These are phyloP conservation scores for Drosophila erecta DNA, from an alignment of 1,140 invertebrate species.

Conservation along the genomic window DNA sequence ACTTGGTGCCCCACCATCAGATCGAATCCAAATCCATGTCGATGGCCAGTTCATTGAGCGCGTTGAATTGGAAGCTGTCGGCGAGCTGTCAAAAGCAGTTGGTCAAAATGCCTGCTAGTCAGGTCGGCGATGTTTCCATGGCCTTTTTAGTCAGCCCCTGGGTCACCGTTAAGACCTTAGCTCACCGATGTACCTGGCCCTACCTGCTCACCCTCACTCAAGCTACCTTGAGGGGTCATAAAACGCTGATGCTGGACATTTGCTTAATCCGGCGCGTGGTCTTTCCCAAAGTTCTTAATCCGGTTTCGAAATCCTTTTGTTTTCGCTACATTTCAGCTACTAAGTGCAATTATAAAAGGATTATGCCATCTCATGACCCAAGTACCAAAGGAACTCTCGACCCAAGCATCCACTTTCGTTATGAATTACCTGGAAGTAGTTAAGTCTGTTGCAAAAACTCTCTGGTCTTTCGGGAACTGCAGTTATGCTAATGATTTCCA, in stretches of 20 bases:
- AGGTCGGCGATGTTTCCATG: conserved; percentile 26
- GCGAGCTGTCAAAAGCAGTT: conserved; percentile 64
- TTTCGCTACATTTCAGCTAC: conserved; percentile 71
- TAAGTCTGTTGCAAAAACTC: conserved; percentile 39
- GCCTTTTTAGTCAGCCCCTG: conserved; percentile 29
- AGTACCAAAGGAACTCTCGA: conserved; percentile 1
- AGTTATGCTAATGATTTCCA: conserved; percentile 46
- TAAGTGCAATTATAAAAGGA: conserved; percentile 82
- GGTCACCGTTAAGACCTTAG: conserved; percentile 43
- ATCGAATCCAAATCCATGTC: conserved; percentile 1
- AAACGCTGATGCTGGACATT: conserved; percentile 73
- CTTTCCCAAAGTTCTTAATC: conserved; percentile 76
- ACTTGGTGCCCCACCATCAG: conserved; percentile 12
- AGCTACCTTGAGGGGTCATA: conserved; percentile 34
- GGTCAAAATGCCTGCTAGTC: conserved; percentile 25
- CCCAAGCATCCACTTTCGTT: conserved; percentile 46
- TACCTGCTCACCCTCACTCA: conserved; percentile 19
- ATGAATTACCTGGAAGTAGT: conserved; percentile 80
- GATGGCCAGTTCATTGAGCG: conserved; percentile 44
- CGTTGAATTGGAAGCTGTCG: conserved; percentile 76
- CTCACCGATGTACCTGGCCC: conserved; percentile 2
- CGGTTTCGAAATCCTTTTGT: conserved; percentile 71
- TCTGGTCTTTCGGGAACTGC: conserved; percentile 21
- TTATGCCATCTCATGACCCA: conserved; percentile 65
- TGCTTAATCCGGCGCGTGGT: conserved; percentile 80